Evolutionary conservation across 53 echinoderm and acorn worm genomes (phyloP), one percentile per base, ranked within the genome.

Genomic region (Zoroaster sp.): DNA sequence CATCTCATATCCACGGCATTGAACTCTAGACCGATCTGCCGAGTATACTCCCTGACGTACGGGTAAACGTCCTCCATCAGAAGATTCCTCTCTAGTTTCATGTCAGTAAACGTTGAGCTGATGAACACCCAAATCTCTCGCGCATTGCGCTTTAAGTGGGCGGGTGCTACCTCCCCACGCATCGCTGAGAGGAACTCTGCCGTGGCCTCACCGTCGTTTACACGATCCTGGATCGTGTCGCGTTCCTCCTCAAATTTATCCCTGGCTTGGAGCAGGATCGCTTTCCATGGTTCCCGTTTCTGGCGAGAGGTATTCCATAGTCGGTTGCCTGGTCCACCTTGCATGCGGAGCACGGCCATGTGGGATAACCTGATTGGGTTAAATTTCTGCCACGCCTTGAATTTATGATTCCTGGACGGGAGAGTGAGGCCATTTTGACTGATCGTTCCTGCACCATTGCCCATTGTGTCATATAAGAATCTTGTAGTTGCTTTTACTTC

Each of bases 91-190:
- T 97, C 97, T 34, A 94, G 80, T 43, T 73, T 65, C 36, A 95
- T 97, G 80, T 97, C 97, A 0, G 97, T 97, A 77, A 97, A 97
- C 2, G 97, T 97, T 4, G 97, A 97, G 66, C 97, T 97, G 79
- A 97, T 93, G 77, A 97, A 97, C 5, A 97, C 92, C 97, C 95
- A 97, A 6, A 92, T 92, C 21, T 93, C 93, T 11, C 83, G 73
- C 4, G 90, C 85, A 32, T 87, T 85, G 4, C 78, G 69, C 43
- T 83, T 87, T 3, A 93, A 51, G 43, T 88, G 88, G 13, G 54
- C 36, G 12, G 44, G 75, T 31, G 93, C 90, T 7, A 95, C 40
- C 34, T 73, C 80, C 5, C 97, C 97, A 3, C 41, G 51, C 90
- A 97, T 90, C 83, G 93, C 88, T 8, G 86, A 63, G 11, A 69